These are phyloP conservation scores for Champsocephalus esox DNA, from an alignment of 2,797 vertebrate species.

Conservation along the genomic window DNA sequence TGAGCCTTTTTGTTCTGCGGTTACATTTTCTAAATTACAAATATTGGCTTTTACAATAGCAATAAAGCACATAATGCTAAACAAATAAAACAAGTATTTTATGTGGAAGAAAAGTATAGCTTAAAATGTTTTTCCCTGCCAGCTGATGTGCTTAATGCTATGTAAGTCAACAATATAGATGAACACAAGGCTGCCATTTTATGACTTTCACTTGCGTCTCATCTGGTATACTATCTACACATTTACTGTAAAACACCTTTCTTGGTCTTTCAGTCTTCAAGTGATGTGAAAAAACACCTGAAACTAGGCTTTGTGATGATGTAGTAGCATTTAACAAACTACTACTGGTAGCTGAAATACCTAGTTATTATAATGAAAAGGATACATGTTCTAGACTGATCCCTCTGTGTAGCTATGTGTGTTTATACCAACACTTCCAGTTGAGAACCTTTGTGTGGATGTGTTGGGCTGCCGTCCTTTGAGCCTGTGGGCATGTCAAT, in stretches of 20 bases:
- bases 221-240: too few relatives aligned
- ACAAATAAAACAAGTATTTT: neutral
- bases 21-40: neutral
- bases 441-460: conserved; percentile 30
- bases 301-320: conserved; percentile 20
- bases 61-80: neutral
- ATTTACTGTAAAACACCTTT: conserved; percentile 1
- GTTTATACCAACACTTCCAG: conserved; percentile 55
- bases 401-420: conserved; percentile 17
- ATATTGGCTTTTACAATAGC: neutral
- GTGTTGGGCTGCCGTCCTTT: conserved; percentile 25
- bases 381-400: conserved; percentile 31
- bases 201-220: too few relatives aligned
- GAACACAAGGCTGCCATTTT: too few relatives aligned
- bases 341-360: conserved; percentile 14
- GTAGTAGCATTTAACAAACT: conserved; percentile 15
- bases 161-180: too few relatives aligned
- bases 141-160: conserved; percentile 6
- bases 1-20: neutral
- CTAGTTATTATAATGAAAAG: conserved; percentile 39
- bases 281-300: conserved; percentile 24
- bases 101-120: neutral
- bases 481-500: conserved; percentile 55
- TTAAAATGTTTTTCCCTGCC: conserved; percentile 1
- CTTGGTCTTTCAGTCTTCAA: neutral